These are phyloP conservation scores for Bimastos eiseni DNA, from an alignment of 2,888 invertebrate species.

Conservation along the genomic window DNA sequence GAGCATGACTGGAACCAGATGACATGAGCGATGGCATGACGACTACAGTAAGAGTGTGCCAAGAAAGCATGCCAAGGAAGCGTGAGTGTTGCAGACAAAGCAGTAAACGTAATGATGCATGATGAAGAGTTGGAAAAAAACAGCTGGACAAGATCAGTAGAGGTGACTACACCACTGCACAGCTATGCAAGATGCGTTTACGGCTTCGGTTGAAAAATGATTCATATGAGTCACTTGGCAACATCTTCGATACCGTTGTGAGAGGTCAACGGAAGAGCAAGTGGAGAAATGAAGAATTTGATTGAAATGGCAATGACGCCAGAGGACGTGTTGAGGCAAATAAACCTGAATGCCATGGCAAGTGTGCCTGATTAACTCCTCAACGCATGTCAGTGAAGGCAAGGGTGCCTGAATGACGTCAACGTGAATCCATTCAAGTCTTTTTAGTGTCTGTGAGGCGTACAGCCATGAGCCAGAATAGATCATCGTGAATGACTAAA, in stretches of 20 bases:
- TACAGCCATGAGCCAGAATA: not conserved
- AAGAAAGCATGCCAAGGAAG: not conserved
- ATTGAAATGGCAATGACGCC: not conserved
- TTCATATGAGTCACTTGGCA: not conserved
- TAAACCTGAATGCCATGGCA: not conserved
- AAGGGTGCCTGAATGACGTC: not conserved
- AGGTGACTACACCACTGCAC: not conserved
- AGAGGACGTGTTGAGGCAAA: not conserved
- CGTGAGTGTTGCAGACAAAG: not conserved
- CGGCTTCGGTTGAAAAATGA: not conserved
- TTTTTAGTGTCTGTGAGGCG: not conserved
- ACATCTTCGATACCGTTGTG: not conserved
- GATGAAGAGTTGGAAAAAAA: not conserved
- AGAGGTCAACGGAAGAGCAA: not conserved
- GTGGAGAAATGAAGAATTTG: not conserved
- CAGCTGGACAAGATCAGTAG: not conserved
- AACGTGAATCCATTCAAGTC: not conserved
- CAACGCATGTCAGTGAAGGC: not conserved
- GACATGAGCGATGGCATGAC: slow-evolving; percentile 3
- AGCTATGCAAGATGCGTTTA: not conserved
- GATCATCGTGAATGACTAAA: not conserved
- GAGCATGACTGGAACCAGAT: not conserved
- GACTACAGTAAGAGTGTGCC: not conserved
- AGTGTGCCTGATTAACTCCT: not conserved
- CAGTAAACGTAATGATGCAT: not conserved